Conservation (phyloP, 2,888 invertebrate genomes). For the Agrypnus murinus region DNA sequence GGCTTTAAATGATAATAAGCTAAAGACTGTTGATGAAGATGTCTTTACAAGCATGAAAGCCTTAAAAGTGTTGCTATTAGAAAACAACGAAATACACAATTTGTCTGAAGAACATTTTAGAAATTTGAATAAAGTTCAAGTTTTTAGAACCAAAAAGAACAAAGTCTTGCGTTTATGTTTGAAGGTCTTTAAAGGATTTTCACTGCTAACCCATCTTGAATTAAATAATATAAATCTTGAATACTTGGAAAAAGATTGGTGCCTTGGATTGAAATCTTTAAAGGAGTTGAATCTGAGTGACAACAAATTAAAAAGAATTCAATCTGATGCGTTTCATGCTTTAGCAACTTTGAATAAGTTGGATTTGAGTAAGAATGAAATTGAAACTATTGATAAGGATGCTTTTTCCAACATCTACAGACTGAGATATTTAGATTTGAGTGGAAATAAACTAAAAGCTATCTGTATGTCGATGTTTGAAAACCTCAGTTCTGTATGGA, state of each 20-base stretch:
- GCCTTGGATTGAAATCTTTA: constrained; percentile 60
- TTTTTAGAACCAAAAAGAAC: constrained; percentile 24
- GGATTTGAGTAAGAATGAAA: constrained; percentile 81
- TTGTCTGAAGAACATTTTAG: constrained; percentile 13
- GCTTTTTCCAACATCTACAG: constrained; percentile 73
- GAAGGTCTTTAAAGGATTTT: constrained; percentile 38
- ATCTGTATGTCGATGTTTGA: not conserved
- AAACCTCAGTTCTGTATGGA: constrained; percentile 19
- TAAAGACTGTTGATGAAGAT: constrained; percentile 23
- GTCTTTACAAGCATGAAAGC: constrained; percentile 26
- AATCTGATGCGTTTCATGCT: constrained; percentile 67
- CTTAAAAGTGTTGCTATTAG: constrained; percentile 21
- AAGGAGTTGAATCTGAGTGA: constrained; percentile 79
- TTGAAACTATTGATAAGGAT: constrained; percentile 74
- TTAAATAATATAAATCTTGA: constrained; percentile 36
- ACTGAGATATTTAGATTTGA: constrained; percentile 78
- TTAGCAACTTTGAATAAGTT: constrained; percentile 75
- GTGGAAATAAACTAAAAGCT: constrained; percentile 75
- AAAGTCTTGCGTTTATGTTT: constrained; percentile 9
- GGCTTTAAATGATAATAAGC: constrained; percentile 32
- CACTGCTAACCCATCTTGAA: constrained; percentile 15
- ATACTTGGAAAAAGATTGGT: constrained; percentile 32
- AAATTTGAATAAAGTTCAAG: constrained; percentile 20
- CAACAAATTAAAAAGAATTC: constrained; percentile 73
- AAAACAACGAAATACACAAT: constrained; percentile 24